Evolutionary conservation across 1,140 invertebrate species (phyloP).

Genomic region (Sitodiplosis mosellana): DNA sequence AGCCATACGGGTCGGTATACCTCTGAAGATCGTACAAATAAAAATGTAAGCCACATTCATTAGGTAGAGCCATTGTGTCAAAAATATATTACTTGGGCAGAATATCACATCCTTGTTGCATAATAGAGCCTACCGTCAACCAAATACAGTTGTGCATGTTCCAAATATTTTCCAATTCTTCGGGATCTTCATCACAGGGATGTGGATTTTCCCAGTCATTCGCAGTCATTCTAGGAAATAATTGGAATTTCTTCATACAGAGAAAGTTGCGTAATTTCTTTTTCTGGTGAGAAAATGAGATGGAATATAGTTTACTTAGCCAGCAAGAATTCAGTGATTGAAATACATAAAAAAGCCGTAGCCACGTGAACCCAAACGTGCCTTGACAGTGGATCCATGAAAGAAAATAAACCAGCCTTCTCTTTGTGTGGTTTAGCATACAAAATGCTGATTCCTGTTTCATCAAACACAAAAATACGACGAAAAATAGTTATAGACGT

Average conservation of each 20-base stretch:
- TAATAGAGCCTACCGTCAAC: slow-evolving; percentile 60
- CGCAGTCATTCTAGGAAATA: slow-evolving; percentile 46
- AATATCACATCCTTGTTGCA: slow-evolving; percentile 63
- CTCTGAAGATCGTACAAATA: slow-evolving; percentile 33
- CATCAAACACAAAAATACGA: slow-evolving; percentile 38
- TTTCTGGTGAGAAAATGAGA: neutral
- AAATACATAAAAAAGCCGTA: slow-evolving; percentile 71
- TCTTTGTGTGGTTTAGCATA: slow-evolving; percentile 51
- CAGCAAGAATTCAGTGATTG: slow-evolving; percentile 57
- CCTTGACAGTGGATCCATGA: slow-evolving; percentile 68
- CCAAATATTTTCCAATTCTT: slow-evolving; percentile 61
- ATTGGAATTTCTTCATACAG: neutral
- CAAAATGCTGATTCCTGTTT: slow-evolving; percentile 57
- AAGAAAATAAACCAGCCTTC: slow-evolving; percentile 61
- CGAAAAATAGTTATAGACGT: neutral
- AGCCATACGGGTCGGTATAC: slow-evolving; percentile 60
- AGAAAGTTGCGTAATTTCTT: no score
- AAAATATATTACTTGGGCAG: slow-evolving; percentile 40
- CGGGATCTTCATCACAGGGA: slow-evolving; percentile 61
- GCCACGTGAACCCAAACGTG: slow-evolving; percentile 92
- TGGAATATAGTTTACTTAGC: slow-evolving; percentile 33
- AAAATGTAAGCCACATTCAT: no score
- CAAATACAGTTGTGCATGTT: slow-evolving; percentile 55
- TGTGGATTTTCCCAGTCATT: slow-evolving; percentile 79
- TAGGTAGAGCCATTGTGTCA: no score